Base-by-base conservation (phyloP, 2,113 vertebrate species). In the Paramisgurnus dabryanus region DNA sequence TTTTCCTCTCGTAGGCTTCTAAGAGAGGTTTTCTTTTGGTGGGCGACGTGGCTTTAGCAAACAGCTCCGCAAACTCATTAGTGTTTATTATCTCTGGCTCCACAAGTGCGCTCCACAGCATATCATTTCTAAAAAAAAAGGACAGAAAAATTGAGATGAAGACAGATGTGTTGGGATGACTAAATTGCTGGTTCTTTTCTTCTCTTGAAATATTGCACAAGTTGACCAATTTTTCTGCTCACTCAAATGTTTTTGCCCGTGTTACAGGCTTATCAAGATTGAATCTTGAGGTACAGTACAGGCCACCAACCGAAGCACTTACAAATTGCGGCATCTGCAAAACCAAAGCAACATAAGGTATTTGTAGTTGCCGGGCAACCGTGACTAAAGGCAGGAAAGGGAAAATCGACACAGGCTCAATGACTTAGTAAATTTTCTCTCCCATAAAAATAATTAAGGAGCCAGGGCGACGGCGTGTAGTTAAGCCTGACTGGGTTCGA, bases 41-140 rank as follows among this genome's bases (percentile, higher is more conserved):
- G 83, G 94, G 94, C 84, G 92, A 86, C 72, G 87, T 93, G 80
- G 92, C 92, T 94, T 99, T 99, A 84, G 95, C 94, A 82, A 99
- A 99, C 50, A 99, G 93, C 82, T 96, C 95, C 79, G 98, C 97
- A 93, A 99, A 99, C 86, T 98, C 95, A 10, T 85, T 88, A 75
- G 95, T 79, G 71, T 98, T 95, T 67, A 88, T 90, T 85, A 99
- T 94, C 74, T 90, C 83, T 85, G 95, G 95, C 85, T 99, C 97
- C 89, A 95, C 92, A 82, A 99, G 89, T 50, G 90, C 88, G 70
- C 94, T 95, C 98, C 98, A 99, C 66, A 99, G 85, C 0, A 93
- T 96, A 75, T 85, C 77, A 60, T 77, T 89, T 45, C 93, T 92
- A 80, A 11, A 55, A 77, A 60, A 71, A 40, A 72, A 75, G 27